Evolutionary conservation across 30 jellyfish, hydroid and myxozoan species (phyloP), one percentile per base, ranked within the genome.

Genomic region (Hydractinia symbiolongicarpus): DNA sequence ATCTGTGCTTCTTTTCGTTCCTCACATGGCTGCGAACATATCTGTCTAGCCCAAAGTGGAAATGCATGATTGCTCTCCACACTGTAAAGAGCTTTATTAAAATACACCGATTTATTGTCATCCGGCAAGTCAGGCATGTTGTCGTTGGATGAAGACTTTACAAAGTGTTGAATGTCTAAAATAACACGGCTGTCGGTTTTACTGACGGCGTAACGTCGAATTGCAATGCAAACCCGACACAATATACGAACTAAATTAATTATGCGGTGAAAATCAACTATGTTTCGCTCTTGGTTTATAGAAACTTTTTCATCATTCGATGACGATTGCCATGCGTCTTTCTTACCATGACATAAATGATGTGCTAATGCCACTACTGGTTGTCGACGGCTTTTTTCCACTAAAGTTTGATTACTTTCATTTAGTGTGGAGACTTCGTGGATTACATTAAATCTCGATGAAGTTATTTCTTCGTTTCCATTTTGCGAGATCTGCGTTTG

Each of bases 141-240:
- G 40, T 71, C 55, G n/a, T 50, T 71, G n/a, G 40, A 49, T 19
- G 56, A 58, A 8, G 53, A 11, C 5, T 53, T 49, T 9, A 71
- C 40, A 58, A 19, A 71, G 60, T 71, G 17, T 71, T 71, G 80
- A 49, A 71, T 20, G 15, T 71, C 80, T 9, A 71, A 30, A 7
- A 71, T 19, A 49, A 71, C 80, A 8, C 80, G 80, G 67, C 60
- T 71, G n/a, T 71, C 80, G 68, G 55, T 71, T 50, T 71, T 71
- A 53, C 50, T 71, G 80, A 71, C 13, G 9, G 80, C 80, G 50
- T 71, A 71, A n/a, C 80, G 80, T 19, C 80, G 80, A 19, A 71
- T 71, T 30, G 80, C 67, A 8, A 71, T 19, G 13, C 60, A 30
- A 19, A 71, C 80, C 7, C 80, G 80, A 58, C 80, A 71, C 60